Percentiles rank a stretch among this genome's conserved stretches.
phyloP scores from a whole-genome alignment of 2,113 vertebrate species.

The Aepyceros melampus region DNA sequence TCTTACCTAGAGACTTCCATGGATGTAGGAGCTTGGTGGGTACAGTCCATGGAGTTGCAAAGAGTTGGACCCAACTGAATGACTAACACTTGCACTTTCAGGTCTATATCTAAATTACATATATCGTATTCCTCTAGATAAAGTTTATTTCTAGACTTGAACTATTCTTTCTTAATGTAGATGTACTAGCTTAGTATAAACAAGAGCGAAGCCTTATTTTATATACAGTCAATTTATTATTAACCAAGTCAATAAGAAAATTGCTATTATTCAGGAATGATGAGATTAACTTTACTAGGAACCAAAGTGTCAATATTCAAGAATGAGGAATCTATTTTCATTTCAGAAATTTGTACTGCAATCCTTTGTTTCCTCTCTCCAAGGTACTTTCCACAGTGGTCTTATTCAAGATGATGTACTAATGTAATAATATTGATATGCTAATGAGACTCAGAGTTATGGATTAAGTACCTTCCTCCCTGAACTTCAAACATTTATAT shows the following conservation, averaged over 20 bases:
- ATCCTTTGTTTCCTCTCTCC: neutral
- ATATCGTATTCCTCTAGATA: fast-evolving
- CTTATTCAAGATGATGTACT: neutral
- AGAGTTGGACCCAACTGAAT: neutral
- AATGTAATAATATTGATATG: neutral
- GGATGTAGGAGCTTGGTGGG: neutral
- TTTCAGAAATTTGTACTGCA: neutral
- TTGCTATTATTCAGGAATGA: neutral
- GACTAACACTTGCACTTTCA: neutral
- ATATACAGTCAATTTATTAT: neutral
- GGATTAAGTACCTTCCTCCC: neutral
- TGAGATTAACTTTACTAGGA: neutral
- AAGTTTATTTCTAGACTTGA: neutral
- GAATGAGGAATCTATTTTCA: neutral
- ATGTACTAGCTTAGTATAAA: neutral
- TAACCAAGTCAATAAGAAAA: neutral
- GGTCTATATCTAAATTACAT: neutral
- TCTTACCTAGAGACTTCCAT: neutral
- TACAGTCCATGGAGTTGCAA: neutral
- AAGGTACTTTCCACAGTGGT: neutral
- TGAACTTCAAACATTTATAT: neutral
- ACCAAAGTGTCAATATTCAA: neutral
- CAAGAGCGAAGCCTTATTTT: neutral
- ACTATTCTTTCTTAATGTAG: neutral
- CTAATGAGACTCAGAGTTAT: neutral